Percentiles rank a stretch among this genome's conserved stretches.
These are phyloP conservation scores for Galeruca laticollis DNA, from an alignment of 2,888 invertebrate genomes.

Conservation along the genomic window DNA sequence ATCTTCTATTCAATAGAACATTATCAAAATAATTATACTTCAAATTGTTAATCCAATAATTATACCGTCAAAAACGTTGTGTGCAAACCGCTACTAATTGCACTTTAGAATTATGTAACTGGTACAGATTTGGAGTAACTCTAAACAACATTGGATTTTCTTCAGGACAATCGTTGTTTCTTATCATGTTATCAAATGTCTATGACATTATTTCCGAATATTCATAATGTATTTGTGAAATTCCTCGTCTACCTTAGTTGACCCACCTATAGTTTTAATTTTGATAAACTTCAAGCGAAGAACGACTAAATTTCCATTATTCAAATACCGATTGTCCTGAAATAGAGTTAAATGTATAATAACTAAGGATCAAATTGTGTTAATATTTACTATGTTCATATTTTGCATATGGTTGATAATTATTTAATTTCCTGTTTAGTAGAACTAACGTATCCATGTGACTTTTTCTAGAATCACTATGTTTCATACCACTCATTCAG, in stretches of 20 bases:
- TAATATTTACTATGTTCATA: conserved; percentile 1
- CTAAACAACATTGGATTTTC: not conserved
- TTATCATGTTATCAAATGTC: not conserved
- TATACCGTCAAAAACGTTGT: not conserved
- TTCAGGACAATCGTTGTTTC: not conserved
- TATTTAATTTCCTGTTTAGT: not conserved
- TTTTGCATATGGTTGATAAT: not conserved
- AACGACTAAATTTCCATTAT: not conserved
- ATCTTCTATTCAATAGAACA: too few species aligned
- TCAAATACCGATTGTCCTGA: not conserved
- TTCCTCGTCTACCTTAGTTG: too few species aligned
- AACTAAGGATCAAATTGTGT: not conserved
- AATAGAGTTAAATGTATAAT: not conserved
- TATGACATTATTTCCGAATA: too few species aligned
- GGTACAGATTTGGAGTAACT: not conserved
- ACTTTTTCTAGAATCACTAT: too few species aligned
- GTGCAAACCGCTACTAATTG: not conserved
- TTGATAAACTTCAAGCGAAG: too few species aligned
- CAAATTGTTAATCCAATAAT: too few species aligned
- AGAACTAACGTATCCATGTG: too few species aligned
- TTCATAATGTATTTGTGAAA: too few species aligned
- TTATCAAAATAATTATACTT: too few species aligned
- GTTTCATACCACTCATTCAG: too few species aligned
- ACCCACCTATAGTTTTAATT: too few species aligned
- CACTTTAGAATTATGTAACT: not conserved